phyloP scores from a whole-genome alignment of 2,888 invertebrate genomes.

The Tricholauxania praeusta region DNA sequence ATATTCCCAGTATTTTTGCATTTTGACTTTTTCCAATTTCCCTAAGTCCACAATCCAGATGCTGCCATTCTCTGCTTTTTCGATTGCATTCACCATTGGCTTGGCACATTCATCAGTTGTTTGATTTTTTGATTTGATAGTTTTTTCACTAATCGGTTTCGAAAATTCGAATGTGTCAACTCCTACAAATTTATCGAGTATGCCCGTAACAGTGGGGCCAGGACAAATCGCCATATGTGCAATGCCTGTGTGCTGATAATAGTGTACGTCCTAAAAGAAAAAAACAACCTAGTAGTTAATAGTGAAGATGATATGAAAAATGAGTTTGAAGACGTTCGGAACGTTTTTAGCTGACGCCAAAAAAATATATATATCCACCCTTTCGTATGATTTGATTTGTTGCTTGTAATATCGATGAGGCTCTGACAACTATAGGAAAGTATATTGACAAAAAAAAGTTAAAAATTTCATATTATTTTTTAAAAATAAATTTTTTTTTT shows the following conservation, averaged over 20 bases:
- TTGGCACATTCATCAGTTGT: constrained; percentile 52
- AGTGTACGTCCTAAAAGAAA: constrained; percentile 38
- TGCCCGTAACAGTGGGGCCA: constrained; percentile 44
- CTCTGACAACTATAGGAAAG: too few relatives aligned
- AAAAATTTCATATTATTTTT: too few relatives aligned
- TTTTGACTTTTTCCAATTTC: constrained; percentile 48
- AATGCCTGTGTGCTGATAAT: constrained; percentile 40
- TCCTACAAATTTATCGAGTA: constrained; percentile 34
- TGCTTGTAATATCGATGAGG: too few relatives aligned
- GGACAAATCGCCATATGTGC: constrained; percentile 44
- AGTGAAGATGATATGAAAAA: too few relatives aligned
- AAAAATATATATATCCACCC: too few relatives aligned
- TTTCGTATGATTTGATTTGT: too few relatives aligned
- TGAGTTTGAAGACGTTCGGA: neutral
- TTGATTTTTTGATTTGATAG: constrained; percentile 33
- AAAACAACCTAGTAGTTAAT: too few relatives aligned
- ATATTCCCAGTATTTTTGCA: constrained; percentile 15
- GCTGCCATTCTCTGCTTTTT: constrained; percentile 60
- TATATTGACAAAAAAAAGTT: too few relatives aligned
- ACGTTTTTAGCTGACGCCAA: too few relatives aligned
- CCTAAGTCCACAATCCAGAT: constrained; percentile 63
- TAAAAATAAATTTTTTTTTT: too few relatives aligned
- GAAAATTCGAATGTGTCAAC: constrained; percentile 44
- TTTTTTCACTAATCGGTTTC: constrained; percentile 40
- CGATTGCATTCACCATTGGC: constrained; percentile 59